Percentiles rank a stretch among this genome's conserved stretches.
These are phyloP conservation scores for Drosophila sordidula DNA, from an alignment of 2,888 invertebrate genomes.

Conservation along the genomic window DNA sequence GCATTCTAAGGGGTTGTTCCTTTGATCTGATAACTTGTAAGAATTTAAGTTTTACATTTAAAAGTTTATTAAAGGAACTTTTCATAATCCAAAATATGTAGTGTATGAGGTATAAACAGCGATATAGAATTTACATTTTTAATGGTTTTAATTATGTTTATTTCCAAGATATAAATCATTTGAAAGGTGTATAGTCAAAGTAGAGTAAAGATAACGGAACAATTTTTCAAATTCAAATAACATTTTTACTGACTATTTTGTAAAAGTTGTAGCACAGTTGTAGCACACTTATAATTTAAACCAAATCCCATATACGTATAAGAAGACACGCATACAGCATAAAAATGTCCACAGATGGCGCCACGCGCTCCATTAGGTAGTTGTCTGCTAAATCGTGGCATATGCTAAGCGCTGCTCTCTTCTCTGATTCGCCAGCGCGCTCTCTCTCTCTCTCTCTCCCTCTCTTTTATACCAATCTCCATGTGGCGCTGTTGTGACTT, in stretches of 20 bases:
- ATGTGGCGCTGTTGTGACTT: constrained; percentile 43
- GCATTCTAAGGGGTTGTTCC: not conserved
- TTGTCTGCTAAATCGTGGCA: constrained; percentile 33
- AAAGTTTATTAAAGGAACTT: not conserved
- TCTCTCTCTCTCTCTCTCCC: constrained; percentile 4
- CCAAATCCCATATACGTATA: not conserved
- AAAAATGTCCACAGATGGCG: constrained; percentile 35
- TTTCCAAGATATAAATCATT: no score
- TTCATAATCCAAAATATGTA: no score
- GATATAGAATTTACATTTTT: no score
- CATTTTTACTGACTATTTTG: not conserved
- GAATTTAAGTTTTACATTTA: not conserved
- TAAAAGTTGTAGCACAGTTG: not conserved
- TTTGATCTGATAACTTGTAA: not conserved
- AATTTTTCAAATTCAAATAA: no score
- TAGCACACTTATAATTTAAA: not conserved
- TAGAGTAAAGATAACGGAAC: no score
- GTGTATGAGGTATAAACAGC: no score
- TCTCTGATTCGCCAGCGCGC: not conserved
- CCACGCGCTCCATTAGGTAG: constrained; percentile 13
- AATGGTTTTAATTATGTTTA: not conserved
- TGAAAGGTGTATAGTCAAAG: no score
- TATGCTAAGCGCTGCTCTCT: constrained; percentile 3
- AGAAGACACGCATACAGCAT: not conserved
- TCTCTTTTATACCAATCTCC: constrained; percentile 10